Evolutionary conservation across 2,888 invertebrate species (phyloP).

Genomic region (Cantharis lateralis): DNA sequence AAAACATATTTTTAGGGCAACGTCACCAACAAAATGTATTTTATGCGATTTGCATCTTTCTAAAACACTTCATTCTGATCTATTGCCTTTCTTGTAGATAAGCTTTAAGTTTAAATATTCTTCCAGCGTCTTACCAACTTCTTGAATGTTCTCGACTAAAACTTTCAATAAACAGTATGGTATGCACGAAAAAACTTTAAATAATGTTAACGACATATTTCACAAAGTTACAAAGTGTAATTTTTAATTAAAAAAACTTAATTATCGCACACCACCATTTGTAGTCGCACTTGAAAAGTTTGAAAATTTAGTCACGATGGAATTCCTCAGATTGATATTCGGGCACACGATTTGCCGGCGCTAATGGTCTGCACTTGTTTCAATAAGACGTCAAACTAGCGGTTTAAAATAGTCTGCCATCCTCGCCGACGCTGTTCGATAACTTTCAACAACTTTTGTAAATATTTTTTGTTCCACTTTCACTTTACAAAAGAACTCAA

Average conservation of each 20-base stretch:
- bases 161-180: slow-evolving; percentile 5
- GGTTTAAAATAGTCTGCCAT: not conserved
- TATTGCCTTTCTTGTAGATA: slow-evolving; percentile 1
- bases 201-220: not conserved
- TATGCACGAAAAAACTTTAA: not conserved
- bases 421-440: not conserved
- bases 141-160: slow-evolving; percentile 7
- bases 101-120: slow-evolving; percentile 9
- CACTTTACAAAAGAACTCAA: not conserved
- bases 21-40: slow-evolving; percentile 3
- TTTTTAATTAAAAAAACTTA: not conserved
- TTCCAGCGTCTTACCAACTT: slow-evolving; percentile 7
- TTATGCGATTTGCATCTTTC: slow-evolving; percentile 2
- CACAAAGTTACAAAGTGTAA: not conserved
- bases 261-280: not conserved
- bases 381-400: not conserved
- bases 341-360: not conserved
- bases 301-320: not conserved
- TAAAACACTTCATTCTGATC: slow-evolving; percentile 4
- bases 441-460: not conserved
- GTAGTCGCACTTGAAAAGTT: not conserved
- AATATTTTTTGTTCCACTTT: not conserved
- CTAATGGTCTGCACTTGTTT: not conserved
- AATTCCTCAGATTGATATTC: not conserved
- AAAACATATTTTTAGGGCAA: not conserved